Evolutionary conservation across 2,113 vertebrate species (phyloP).

Genomic region (Festucalex cinctus): DNA sequence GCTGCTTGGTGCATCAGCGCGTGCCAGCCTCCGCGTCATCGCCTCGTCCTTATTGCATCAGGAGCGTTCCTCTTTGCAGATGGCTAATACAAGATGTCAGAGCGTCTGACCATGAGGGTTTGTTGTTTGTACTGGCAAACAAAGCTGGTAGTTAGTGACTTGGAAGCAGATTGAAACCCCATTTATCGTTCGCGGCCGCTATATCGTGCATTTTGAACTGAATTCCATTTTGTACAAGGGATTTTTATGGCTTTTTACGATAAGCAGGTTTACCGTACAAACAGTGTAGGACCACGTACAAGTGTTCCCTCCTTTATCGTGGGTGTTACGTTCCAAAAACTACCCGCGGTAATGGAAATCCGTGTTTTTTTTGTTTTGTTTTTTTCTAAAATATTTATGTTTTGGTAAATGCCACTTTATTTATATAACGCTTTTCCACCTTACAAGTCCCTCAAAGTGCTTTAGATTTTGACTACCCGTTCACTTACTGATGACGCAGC

Average conservation of each 20-base stretch:
- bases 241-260: not conserved
- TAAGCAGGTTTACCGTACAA: not conserved
- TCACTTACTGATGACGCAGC: too few relatives aligned
- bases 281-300: too few relatives aligned
- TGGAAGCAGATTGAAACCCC: slow-evolving; percentile 9
- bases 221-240: too few relatives aligned
- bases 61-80: slow-evolving; percentile 12
- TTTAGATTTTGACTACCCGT: too few relatives aligned
- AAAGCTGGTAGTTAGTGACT: slow-evolving; percentile 24
- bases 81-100: slow-evolving; percentile 19
- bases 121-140: slow-evolving; percentile 21
- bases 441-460: too few relatives aligned
- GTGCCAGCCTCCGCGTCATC: slow-evolving; percentile 24
- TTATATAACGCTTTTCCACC: too few relatives aligned
- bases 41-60: slow-evolving; percentile 22
- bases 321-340: too few relatives aligned
- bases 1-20: not conserved
- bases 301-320: too few relatives aligned
- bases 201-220: not conserved
- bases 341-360: too few relatives aligned
- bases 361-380: too few relatives aligned
- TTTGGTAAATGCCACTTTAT: too few relatives aligned
- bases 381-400: too few relatives aligned
- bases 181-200: not conserved
- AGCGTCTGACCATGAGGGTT: slow-evolving; percentile 14